Evolutionary conservation across 2,888 invertebrate species (phyloP).

Genomic region (Ormyrus rosae): DNA sequence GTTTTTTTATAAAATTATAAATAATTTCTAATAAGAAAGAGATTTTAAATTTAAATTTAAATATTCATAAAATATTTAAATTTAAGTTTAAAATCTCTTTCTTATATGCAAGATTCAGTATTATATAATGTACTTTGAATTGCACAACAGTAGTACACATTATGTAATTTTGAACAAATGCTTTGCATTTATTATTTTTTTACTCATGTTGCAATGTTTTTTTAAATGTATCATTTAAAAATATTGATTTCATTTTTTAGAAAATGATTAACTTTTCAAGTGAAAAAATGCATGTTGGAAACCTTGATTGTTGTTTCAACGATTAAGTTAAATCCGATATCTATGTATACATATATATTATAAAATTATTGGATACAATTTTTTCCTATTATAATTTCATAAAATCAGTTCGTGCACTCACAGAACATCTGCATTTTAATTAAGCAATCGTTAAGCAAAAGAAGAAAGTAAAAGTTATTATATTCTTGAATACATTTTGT

Average conservation of each 20-base stretch:
- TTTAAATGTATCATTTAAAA: background rate
- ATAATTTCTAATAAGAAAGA: too few species aligned
- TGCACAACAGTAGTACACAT: background rate
- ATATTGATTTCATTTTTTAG: background rate
- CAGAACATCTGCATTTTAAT: background rate
- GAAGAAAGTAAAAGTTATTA: background rate
- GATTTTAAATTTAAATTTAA: background rate
- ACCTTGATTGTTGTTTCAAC: background rate
- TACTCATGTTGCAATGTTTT: background rate
- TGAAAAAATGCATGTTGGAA: background rate
- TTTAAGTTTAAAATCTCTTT: too few species aligned
- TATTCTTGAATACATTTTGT: background rate
- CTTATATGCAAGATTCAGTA: too few species aligned
- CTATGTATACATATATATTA: background rate
- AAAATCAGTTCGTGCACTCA: background rate
- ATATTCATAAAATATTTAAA: background rate
- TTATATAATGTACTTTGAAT: too few species aligned
- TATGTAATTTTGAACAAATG: background rate
- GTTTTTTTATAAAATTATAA: background rate
- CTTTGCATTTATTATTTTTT: background rate
- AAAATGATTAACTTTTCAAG: background rate
- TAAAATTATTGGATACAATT: background rate
- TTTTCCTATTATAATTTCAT: background rate
- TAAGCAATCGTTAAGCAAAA: background rate
- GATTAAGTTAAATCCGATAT: background rate